Evolutionary conservation across 2,888 invertebrate species (phyloP).

Genomic region (Cataglyphis cursor): DNA sequence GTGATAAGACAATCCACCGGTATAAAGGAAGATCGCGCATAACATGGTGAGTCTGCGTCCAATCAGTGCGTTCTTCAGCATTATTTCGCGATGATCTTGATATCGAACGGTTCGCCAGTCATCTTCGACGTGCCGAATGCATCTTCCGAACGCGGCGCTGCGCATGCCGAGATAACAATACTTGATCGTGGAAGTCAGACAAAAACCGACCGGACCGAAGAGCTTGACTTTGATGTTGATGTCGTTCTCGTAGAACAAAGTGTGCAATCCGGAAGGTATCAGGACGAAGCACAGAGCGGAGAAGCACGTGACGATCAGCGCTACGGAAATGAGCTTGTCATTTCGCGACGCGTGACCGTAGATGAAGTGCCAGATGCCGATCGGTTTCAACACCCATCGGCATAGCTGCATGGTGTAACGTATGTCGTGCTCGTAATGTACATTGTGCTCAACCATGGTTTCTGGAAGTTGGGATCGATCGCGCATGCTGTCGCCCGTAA

Average conservation of each 20-base stretch:
- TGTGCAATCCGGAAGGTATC: constrained; percentile 58
- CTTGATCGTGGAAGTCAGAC: constrained; percentile 71
- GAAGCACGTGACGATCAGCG: constrained; percentile 30
- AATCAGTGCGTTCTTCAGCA: constrained; percentile 69
- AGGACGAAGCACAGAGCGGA: constrained; percentile 56
- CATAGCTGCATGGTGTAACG: constrained; percentile 73
- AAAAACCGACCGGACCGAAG: constrained; percentile 73
- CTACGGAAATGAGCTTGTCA: constrained; percentile 15
- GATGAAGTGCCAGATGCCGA: constrained; percentile 76
- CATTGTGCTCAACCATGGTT: constrained; percentile 10
- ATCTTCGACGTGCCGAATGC: constrained; percentile 70
- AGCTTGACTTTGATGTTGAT: constrained; percentile 63
- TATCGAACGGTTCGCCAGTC: constrained; percentile 69
- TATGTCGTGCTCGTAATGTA: constrained; percentile 53
- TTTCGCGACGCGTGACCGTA: constrained; percentile 19
- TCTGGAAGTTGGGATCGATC: constrained; percentile 13
- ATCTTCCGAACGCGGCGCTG: constrained; percentile 34
- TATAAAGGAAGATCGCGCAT: constrained; percentile 66
- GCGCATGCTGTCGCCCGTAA: constrained; percentile 49
- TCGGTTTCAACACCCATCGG: constrained; percentile 75
- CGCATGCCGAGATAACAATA: constrained; percentile 69
- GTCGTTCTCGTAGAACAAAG: constrained; percentile 33
- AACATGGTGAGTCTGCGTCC: constrained; percentile 66
- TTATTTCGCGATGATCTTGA: constrained; percentile 66
- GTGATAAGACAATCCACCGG: constrained; percentile 61